Percentiles rank a stretch among this genome's conserved stretches.
phyloP scores from a whole-genome alignment of 2,113 vertebrate genomes.

The Mionectes macconnelli region DNA sequence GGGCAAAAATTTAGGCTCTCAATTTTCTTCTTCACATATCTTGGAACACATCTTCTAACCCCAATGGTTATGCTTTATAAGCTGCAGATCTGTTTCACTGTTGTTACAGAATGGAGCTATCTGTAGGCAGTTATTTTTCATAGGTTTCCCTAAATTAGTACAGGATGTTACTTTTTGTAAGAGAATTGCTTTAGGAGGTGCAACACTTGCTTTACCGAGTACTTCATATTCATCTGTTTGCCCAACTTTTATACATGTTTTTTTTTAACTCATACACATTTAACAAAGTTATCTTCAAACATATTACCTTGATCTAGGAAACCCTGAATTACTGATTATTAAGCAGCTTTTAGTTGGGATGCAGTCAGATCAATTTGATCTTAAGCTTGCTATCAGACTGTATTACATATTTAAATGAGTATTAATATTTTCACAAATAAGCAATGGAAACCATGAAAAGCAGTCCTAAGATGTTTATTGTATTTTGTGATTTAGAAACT shows the following conservation, averaged over 20 bases:
- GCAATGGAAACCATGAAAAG: neutral
- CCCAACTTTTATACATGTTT: neutral
- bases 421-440: neutral
- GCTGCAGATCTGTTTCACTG: fast-evolving
- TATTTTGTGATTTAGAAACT: constrained; percentile 47
- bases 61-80: neutral
- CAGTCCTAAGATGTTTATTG: neutral
- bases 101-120: fast-evolving
- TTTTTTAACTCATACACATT: neutral
- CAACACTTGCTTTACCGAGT: neutral
- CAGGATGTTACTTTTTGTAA: neutral
- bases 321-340: neutral
- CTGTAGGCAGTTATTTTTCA: neutral
- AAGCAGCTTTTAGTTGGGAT: neutral
- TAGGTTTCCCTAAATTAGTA: neutral
- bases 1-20: neutral
- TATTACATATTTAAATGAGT: neutral
- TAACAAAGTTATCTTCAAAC: neutral
- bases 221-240: neutral
- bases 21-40: neutral
- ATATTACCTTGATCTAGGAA: neutral
- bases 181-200: neutral
- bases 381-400: neutral
- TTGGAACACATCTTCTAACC: neutral
- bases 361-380: neutral